Conservation (phyloP, 2,888 invertebrate species). For the Sycophila texana region DNA sequence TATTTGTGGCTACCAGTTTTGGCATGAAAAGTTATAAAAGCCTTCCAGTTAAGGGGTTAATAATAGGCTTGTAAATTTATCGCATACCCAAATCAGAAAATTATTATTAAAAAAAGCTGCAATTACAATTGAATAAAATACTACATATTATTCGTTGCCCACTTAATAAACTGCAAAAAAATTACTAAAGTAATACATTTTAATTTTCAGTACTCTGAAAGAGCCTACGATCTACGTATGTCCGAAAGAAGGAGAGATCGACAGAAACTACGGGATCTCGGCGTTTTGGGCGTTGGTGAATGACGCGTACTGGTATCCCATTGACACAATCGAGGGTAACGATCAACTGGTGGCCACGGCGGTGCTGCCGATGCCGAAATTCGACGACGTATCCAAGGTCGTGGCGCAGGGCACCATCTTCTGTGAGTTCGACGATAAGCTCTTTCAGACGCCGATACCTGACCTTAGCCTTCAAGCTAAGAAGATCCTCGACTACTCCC, state of each 20-base stretch:
- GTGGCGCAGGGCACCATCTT: slow-evolving; percentile 65
- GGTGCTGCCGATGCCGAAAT: slow-evolving; percentile 67
- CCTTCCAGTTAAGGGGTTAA: no score
- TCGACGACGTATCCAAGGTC: slow-evolving; percentile 57
- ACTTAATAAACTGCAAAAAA: no score
- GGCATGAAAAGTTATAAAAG: no score
- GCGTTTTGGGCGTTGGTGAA: slow-evolving; percentile 65
- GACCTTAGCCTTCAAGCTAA: slow-evolving; percentile 57
- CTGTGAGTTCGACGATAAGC: slow-evolving; percentile 63
- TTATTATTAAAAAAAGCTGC: no score
- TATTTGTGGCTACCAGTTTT: no score
- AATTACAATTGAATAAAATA: no score
- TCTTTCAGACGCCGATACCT: slow-evolving; percentile 65
- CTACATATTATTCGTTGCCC: not conserved
- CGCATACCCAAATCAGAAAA: no score
- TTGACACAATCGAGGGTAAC: slow-evolving; percentile 57
- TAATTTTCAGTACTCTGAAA: slow-evolving; percentile 61
- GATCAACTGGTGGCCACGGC: slow-evolving; percentile 62
- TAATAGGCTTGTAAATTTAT: not conserved
- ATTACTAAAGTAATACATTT: not conserved
- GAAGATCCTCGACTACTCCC: slow-evolving; percentile 60
- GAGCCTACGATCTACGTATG: slow-evolving; percentile 62
- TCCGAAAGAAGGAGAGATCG: slow-evolving; percentile 22
- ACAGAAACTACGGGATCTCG: slow-evolving; percentile 58
- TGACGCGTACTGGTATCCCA: slow-evolving; percentile 61